Percentiles rank a stretch among this genome's conserved stretches.
These are phyloP conservation scores for Forficula auricularia DNA, from an alignment of 1,140 invertebrate species.

Conservation along the genomic window DNA sequence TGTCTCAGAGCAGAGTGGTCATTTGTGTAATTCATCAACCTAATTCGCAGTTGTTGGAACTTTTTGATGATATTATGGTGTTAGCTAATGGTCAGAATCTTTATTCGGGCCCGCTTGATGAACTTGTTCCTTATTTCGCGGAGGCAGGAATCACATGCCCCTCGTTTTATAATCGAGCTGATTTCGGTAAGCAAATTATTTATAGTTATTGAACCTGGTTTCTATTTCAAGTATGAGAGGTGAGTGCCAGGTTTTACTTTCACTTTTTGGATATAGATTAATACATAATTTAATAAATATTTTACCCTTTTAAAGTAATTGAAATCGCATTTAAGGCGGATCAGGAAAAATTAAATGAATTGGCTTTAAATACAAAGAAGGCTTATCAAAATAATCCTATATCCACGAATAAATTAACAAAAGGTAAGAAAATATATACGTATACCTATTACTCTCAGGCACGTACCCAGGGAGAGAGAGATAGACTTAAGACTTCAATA, in stretches of 20 bases:
- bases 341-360: too few relatives aligned
- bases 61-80: slow-evolving; percentile 45
- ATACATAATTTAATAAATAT: not conserved
- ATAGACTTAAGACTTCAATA: too few relatives aligned
- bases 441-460: too few relatives aligned
- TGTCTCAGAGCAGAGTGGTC: slow-evolving; percentile 54
- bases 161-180: slow-evolving; percentile 46
- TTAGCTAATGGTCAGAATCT: slow-evolving; percentile 36
- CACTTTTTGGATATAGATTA: not conserved
- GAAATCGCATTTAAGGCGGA: too few relatives aligned
- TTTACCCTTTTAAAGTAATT: too few relatives aligned
- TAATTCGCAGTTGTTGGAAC: slow-evolving; percentile 58
- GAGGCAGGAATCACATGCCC: slow-evolving; percentile 38
- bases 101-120: slow-evolving; percentile 33
- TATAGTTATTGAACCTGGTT: not conserved
- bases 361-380: too few relatives aligned
- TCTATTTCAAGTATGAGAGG: not conserved
- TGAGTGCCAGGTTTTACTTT: not conserved
- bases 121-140: slow-evolving; percentile 31
- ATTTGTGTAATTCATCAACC: slow-evolving; percentile 81
- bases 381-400: too few relatives aligned
- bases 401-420: too few relatives aligned
- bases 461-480: too few relatives aligned
- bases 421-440: too few relatives aligned
- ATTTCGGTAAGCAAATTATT: slow-evolving; percentile 34